These are phyloP conservation scores for Pyrgus malvae DNA, from an alignment of 2,888 invertebrate genomes.

Conservation along the genomic window DNA sequence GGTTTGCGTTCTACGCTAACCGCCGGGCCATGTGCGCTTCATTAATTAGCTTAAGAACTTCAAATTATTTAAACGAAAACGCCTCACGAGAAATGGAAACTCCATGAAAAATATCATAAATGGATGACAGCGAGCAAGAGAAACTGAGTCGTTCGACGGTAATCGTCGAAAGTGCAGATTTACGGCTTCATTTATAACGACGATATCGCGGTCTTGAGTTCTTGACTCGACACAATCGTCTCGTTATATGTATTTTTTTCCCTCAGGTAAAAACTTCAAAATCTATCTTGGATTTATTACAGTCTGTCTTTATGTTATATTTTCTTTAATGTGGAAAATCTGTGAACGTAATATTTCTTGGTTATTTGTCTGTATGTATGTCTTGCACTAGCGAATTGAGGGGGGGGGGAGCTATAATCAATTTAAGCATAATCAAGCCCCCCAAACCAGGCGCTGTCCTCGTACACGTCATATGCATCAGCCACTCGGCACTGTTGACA, in stretches of 20 bases:
- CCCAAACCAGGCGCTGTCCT: too few species aligned
- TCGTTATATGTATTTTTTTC: conserved; percentile 15
- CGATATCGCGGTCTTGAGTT: conserved; percentile 7
- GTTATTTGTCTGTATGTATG: too few species aligned
- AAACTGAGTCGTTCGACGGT: conserved; percentile 14
- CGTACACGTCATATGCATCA: too few species aligned
- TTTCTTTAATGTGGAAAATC: neutral
- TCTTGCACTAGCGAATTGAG: too few species aligned
- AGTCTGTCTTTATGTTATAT: neutral
- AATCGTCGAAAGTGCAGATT: conserved; percentile 21
- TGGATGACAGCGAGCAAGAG: conserved; percentile 6
- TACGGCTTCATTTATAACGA: conserved; percentile 20
- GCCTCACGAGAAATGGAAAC: neutral
- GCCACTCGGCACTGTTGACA: too few species aligned
- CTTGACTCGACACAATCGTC: conserved; percentile 19
- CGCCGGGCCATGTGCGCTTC: too few species aligned
- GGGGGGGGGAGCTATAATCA: too few species aligned
- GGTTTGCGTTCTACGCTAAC: too few species aligned
- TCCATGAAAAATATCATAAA: conserved; percentile 10
- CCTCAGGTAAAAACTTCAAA: conserved; percentile 9
- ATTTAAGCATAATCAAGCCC: too few species aligned
- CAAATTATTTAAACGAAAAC: neutral
- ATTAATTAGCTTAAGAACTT: too few species aligned
- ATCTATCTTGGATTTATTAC: conserved; percentile 1
- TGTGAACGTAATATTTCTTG: too few species aligned